These are phyloP conservation scores for Strix uralensis DNA, from an alignment of 2,113 vertebrate genomes.

Conservation along the genomic window DNA sequence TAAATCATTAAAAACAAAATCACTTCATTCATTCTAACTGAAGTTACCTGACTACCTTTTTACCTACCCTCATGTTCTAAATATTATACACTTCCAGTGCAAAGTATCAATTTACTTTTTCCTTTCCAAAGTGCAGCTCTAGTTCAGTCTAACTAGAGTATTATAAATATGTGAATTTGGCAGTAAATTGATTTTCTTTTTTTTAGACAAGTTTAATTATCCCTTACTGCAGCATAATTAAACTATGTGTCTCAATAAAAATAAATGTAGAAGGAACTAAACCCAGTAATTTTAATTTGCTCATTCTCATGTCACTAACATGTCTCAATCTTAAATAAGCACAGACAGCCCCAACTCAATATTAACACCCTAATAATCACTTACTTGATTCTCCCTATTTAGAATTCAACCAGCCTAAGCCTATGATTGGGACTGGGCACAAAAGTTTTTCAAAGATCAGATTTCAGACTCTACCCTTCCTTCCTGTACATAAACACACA, in stretches of 20 bases:
- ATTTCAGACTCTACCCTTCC: neutral
- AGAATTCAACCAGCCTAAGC: neutral
- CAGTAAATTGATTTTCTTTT: neutral
- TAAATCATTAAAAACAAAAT: neutral
- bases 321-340: neutral
- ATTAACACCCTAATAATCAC: neutral
- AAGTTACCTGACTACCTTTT: neutral
- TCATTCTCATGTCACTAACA: neutral
- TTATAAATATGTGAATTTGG: neutral
- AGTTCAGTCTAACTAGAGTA: neutral
- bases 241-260: neutral
- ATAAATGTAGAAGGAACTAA: neutral
- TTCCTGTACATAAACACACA: neutral
- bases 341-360: neutral
- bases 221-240: neutral
- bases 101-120: neutral
- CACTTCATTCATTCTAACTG: neutral
- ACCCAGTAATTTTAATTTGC: neutral
- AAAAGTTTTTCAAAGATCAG: neutral
- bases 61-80: neutral
- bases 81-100: neutral
- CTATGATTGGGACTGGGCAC: neutral
- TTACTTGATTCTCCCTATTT: neutral
- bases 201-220: slow-evolving; percentile 1
- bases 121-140: neutral